Evolutionary conservation across 2,797 vertebrate genomes (phyloP).

Genomic region (Threskiornis aethiopicus): DNA sequence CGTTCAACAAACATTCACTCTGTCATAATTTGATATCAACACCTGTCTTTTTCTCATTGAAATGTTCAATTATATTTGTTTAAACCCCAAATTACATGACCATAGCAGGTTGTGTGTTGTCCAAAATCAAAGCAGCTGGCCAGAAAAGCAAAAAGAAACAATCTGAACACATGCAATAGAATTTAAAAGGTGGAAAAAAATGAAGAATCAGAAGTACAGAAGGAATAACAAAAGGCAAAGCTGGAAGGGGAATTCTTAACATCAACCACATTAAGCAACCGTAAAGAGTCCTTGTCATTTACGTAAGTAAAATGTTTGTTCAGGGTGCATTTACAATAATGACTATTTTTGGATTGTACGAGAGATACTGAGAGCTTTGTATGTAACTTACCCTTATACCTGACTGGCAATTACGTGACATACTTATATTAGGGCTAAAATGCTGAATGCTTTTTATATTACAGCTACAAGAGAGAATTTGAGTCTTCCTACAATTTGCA

Average conservation of each 20-base stretch:
- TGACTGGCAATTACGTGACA: background rate
- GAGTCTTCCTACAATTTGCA: background rate
- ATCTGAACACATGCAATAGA: background rate
- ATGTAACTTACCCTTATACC: background rate
- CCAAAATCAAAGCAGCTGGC: background rate
- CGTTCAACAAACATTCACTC: background rate
- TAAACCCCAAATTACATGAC: background rate
- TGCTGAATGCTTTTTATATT: background rate
- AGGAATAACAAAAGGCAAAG: background rate
- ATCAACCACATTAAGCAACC: background rate
- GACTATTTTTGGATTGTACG: background rate
- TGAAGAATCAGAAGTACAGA: background rate
- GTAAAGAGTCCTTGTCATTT: background rate
- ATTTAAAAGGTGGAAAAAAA: background rate
- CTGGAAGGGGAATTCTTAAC: background rate
- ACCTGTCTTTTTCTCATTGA: background rate
- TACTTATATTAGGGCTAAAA: background rate
- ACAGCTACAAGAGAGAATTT: background rate
- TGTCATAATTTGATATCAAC: background rate
- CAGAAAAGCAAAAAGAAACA: background rate
- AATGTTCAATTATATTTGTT: background rate
- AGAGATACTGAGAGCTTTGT: background rate
- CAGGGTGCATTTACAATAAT: background rate
- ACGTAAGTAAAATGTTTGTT: background rate
- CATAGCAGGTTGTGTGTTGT: background rate